Evolutionary conservation across 1,140 invertebrate genomes (phyloP).

Genomic region (Gonioctena quinquepunctata): DNA sequence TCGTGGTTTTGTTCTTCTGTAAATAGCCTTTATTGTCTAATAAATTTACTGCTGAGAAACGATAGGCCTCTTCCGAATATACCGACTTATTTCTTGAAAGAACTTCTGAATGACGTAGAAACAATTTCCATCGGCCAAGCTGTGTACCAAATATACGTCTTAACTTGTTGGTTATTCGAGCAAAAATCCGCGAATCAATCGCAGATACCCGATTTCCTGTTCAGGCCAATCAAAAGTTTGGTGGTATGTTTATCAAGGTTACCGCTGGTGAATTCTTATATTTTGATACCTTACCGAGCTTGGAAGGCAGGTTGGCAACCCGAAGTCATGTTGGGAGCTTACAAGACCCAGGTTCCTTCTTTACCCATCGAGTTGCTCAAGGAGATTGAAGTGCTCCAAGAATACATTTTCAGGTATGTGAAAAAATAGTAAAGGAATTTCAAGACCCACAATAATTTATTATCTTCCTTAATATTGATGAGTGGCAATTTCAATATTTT

Average conservation of each 20-base stretch:
- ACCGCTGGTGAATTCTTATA: constrained; percentile 70
- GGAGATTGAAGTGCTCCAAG: constrained; percentile 76
- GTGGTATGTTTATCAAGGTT: constrained; percentile 65
- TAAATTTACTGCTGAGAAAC: constrained; percentile 42
- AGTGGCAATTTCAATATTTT: too few species aligned
- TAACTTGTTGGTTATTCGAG: constrained; percentile 61
- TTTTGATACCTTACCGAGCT: constrained; percentile 66
- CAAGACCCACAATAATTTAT: too few species aligned
- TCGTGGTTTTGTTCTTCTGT: constrained; percentile 59
- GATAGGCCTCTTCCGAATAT: constrained; percentile 47
- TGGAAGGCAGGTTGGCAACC: constrained; percentile 69
- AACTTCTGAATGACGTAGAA: constrained; percentile 49
- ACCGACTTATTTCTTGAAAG: constrained; percentile 45
- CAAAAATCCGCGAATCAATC: constrained; percentile 27
- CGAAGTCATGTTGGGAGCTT: constrained; percentile 56
- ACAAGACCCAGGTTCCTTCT: constrained; percentile 64
- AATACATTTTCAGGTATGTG: constrained; percentile 67
- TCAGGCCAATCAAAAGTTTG: constrained; percentile 55
- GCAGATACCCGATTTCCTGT: constrained; percentile 56
- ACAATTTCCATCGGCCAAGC: constrained; percentile 54
- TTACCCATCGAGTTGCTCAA: constrained; percentile 65
- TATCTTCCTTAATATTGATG: too few species aligned
- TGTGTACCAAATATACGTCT: constrained; percentile 57
- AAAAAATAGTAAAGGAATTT: too few species aligned
- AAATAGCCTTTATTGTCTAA: constrained; percentile 52